A percentile compares a stretch with the other conserved stretches of the same genome.
Conservation (phyloP, 2,113 vertebrate genomes). For the Speoplatyrhinus poulsoni region DNA sequence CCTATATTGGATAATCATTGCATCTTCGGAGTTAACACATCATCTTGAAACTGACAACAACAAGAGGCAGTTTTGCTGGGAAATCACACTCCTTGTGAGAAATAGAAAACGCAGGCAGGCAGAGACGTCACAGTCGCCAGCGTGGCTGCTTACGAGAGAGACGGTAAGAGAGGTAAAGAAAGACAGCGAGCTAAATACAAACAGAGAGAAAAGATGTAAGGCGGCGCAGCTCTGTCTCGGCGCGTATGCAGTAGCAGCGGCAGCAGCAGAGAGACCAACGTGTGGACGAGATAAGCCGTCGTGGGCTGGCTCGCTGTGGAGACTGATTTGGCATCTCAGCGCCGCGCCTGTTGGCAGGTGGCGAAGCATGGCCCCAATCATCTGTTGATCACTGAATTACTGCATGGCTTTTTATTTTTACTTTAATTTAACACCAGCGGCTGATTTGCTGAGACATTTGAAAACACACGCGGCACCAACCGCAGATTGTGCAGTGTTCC, state of each 20-base stretch:
- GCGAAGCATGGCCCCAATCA: conserved; percentile 58
- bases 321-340: conserved; percentile 65
- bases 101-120: conserved; percentile 30
- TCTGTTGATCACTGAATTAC: conserved; percentile 61
- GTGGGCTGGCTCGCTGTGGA: conserved; percentile 63
- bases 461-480: conserved; percentile 26
- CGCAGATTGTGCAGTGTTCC: conserved; percentile 36
- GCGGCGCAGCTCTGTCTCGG: not conserved
- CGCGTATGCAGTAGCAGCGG: not conserved
- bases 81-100: conserved; percentile 48
- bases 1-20: conserved; percentile 67
- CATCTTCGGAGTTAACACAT: conserved; percentile 56
- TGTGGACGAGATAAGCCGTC: conserved; percentile 65
- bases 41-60: conserved; percentile 56
- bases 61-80: conserved; percentile 53
- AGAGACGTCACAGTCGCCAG: conserved; percentile 33
- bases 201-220: conserved; percentile 32
- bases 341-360: conserved; percentile 64
- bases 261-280: conserved; percentile 61
- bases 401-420: conserved; percentile 16
- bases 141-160: conserved; percentile 8
- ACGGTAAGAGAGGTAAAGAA: conserved; percentile 48
- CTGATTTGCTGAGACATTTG: conserved; percentile 43
- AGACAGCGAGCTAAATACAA: conserved; percentile 65
- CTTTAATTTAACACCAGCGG: conserved; percentile 40